A percentile compares a stretch with the other conserved stretches of the same genome.
These are phyloP conservation scores for Gymnoscelis rufifasciata DNA, from an alignment of 2,888 invertebrate species.

Conservation along the genomic window DNA sequence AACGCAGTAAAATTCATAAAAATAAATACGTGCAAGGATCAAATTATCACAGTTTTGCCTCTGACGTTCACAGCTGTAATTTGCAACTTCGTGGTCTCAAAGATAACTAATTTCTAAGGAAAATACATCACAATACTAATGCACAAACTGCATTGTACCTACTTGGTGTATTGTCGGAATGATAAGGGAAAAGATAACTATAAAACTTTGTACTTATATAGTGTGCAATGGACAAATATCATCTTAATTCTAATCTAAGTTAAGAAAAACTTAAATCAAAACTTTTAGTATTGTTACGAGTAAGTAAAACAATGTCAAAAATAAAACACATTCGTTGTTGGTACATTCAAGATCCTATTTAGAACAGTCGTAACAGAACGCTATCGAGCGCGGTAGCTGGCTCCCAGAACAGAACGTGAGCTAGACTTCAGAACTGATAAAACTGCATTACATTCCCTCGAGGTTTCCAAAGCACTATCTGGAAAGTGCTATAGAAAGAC, in stretches of 20 bases:
- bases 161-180: conserved; percentile 57
- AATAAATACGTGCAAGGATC: conserved; percentile 29
- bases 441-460: conserved; percentile 18
- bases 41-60: conserved; percentile 68
- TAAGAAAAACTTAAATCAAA: conserved; percentile 26
- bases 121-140: conserved; percentile 27
- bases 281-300: conserved; percentile 27
- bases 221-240: conserved; percentile 59
- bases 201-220: conserved; percentile 63
- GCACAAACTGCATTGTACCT: conserved; percentile 35
- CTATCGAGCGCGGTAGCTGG: conserved; percentile 39
- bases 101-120: conserved; percentile 27
- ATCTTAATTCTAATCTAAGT: conserved; percentile 30
- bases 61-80: conserved; percentile 31
- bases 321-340: conserved; percentile 40
- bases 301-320: conserved; percentile 32
- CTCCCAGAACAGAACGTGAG: conserved; percentile 42
- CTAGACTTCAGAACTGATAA: conserved; percentile 51
- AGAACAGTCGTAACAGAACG: conserved; percentile 45
- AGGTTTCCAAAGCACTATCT: conserved; percentile 9
- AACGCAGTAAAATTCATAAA: conserved; percentile 23
- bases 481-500: conserved; percentile 12
- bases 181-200: conserved; percentile 43
- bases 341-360: conserved; percentile 32
- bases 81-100: conserved; percentile 24